Evolutionary conservation across 30 jellyfish, hydroid and myxozoan species (phyloP).

Genomic region (Aurelia sp.): DNA sequence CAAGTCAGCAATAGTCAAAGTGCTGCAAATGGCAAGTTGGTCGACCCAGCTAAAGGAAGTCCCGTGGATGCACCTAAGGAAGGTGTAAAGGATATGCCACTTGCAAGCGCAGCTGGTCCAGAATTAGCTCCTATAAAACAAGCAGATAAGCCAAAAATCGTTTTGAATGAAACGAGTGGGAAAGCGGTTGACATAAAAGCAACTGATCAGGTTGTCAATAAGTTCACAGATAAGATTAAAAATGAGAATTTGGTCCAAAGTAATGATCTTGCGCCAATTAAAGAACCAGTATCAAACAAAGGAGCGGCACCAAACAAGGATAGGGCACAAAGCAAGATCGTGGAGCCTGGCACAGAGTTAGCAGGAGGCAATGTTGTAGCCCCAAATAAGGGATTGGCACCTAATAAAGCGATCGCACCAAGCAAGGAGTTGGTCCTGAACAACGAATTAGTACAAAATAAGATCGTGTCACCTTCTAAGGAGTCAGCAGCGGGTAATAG

Average conservation of each 20-base stretch:
- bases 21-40: background rate
- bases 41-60: slow-evolving; percentile 1
- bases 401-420: no score
- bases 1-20: no score
- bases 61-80: background rate
- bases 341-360: background rate
- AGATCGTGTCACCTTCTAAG: no score
- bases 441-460: no score
- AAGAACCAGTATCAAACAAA: slow-evolving; percentile 24
- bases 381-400: no score
- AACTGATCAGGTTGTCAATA: background rate
- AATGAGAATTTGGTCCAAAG: slow-evolving; percentile 1
- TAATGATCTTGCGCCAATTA: background rate
- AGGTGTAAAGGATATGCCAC: background rate
- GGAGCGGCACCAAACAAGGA: slow-evolving; percentile 46
- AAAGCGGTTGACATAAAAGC: background rate
- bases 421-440: no score
- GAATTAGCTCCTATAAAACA: no score
- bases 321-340: slow-evolving; percentile 40
- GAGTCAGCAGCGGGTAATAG: no score
- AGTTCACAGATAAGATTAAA: background rate
- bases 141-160: background rate
- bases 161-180: background rate
- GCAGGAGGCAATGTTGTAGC: background rate
- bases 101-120: no score